Evolutionary conservation across 2,888 invertebrate genomes (phyloP).

Genomic region (Osmoderma eremita): DNA sequence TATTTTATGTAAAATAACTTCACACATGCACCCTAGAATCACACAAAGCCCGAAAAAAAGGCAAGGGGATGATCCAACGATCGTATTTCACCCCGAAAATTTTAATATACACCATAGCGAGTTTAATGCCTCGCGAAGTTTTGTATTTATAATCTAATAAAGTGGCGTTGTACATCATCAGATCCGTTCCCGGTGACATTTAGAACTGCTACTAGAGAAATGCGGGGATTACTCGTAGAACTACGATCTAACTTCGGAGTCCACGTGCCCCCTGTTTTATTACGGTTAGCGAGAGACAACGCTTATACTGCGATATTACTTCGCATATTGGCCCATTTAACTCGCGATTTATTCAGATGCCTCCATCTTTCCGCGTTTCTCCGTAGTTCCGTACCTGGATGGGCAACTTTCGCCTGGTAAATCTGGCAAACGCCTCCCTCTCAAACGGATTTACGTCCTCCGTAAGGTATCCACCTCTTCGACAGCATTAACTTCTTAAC

Average conservation of each 20-base stretch:
- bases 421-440: conserved; percentile 32
- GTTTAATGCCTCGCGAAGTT: conserved; percentile 38
- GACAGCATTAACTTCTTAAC: conserved; percentile 37
- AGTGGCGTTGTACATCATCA: conserved; percentile 52
- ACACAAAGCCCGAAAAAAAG: too few species aligned
- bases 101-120: conserved; percentile 29
- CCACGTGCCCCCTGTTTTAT: conserved; percentile 49
- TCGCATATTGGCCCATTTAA: conserved; percentile 55
- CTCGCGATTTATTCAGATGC: conserved; percentile 53
- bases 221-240: conserved; percentile 48
- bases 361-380: conserved; percentile 38
- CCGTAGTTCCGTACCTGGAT: conserved; percentile 24
- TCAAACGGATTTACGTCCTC: conserved; percentile 33
- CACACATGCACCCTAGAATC: too few species aligned
- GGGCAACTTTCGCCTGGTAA: conserved; percentile 39
- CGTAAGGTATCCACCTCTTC: conserved; percentile 18
- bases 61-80: not conserved
- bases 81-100: conserved; percentile 23
- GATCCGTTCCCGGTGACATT: conserved; percentile 45
- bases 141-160: conserved; percentile 54
- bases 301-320: conserved; percentile 54
- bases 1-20: too few species aligned
- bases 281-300: conserved; percentile 48
- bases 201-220: conserved; percentile 51
- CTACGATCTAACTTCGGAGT: conserved; percentile 18